Base-by-base conservation (phyloP, 2,797 vertebrate genomes). In the Phaenicophaeus curvirostris region DNA sequence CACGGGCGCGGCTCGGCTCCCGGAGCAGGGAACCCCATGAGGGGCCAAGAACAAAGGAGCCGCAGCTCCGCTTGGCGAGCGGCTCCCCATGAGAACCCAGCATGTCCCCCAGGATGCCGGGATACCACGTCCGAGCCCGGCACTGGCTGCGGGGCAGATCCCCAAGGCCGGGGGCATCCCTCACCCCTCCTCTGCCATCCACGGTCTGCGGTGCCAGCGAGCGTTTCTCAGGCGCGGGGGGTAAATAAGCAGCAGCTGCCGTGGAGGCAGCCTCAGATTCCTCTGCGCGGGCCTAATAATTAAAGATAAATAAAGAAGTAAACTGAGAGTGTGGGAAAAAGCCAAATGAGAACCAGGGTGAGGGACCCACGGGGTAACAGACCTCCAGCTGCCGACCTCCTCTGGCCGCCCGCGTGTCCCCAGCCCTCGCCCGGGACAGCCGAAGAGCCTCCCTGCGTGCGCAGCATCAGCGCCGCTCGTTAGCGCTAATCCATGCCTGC, bases 261-360 rank as follows among this genome's bases (percentile, higher is more conserved):
- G 2, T 2, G 1, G 51, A 82, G 71, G 74, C 88, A 68, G 88
- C 20, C 9, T 33, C 11, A 42, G 74, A 79, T 94, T 91, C 87
- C 85, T 94, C 72, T 28, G 87, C 13, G 1, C 61, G 35, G 85
- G 72, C 84, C 87, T 51, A 61, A 65, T 78, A 50, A 95, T 73
- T 65, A 20, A 84, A 94, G 80, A 91, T 53, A 95, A 95, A 95
- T 94, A 94, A 57, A 65, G 74, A 42, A 57, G 61, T 65, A 61
- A 72, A 89, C 25, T 1, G 1, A 72, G 91, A 89, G 71, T 61
- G 67, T 89, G 91, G 93, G 91, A 92, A 93, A 87, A 81, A 72
- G 31, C 33, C 51, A 41, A 62, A 37, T 0, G 3, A 48, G 79
- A 27, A 53, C 13, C 0, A 0, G 51, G 33, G 9, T 8, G 62